Conservation (phyloP, 92 coral and sea anemone species). For the Epizoanthus illoricatus region DNA sequence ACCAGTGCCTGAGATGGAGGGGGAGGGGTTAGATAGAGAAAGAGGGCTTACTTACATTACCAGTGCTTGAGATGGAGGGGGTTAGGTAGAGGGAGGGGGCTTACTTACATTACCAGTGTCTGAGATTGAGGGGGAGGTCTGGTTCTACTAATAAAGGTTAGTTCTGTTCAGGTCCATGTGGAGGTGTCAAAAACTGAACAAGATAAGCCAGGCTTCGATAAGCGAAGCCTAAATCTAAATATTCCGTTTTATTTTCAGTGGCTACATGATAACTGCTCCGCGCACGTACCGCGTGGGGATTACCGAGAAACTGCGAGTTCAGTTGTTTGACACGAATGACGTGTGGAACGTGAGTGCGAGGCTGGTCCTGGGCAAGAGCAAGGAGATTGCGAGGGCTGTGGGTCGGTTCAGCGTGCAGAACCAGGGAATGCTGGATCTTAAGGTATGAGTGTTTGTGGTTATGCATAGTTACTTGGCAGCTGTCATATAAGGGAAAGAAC, state of each 20-base stretch:
- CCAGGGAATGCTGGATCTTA: background rate
- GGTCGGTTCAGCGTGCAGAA: slow-evolving; percentile 16
- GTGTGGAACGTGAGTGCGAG: slow-evolving; percentile 59
- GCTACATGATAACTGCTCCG: slow-evolving; percentile 68
- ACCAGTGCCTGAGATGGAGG: no score
- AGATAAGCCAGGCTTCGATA: background rate
- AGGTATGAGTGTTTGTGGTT: background rate
- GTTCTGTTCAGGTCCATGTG: background rate
- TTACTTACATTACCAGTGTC: no score
- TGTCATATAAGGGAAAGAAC: no score
- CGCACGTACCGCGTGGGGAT: slow-evolving; percentile 64
- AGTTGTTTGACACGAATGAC: slow-evolving; percentile 41
- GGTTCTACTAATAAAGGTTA: background rate
- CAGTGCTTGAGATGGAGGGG: no score
- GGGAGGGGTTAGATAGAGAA: no score
- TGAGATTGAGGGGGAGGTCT: no score
- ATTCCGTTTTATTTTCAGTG: slow-evolving; percentile 25
- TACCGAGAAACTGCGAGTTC: slow-evolving; percentile 55
- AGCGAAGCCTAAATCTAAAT: background rate
- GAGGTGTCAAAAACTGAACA: background rate
- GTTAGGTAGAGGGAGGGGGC: no score
- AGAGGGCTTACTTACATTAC: no score
- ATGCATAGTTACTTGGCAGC: background rate
- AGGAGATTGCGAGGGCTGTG: slow-evolving; percentile 6
- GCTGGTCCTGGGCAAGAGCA: slow-evolving; percentile 6